Base-by-base conservation (phyloP, 1,140 invertebrate species). In the Papilio polyxenes region DNA sequence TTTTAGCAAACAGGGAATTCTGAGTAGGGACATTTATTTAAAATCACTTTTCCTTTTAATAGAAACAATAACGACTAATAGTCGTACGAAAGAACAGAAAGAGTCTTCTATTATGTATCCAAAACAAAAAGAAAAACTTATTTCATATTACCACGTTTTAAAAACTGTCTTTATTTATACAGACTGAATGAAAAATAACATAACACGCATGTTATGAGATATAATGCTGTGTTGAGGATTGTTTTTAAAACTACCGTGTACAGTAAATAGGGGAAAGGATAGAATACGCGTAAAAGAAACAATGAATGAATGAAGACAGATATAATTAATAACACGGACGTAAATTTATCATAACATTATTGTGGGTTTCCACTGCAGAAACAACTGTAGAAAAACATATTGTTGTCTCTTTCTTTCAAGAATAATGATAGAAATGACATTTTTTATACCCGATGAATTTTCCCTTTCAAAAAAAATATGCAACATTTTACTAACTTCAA, bases 231-330 rank as follows among this genome's bases (percentile, higher is more conserved):
- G 10, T 23, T 23, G 20, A 31, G 23, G 8, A 31, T 37, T 72
- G 65, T 72, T 72, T 72, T 40, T 37, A 31, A 20, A 72, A 72
- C 31, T 72, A 72, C 31, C 65, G 65, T 23, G 23, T 15, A 72
- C 65, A 72, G 31, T 15, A 37, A 37, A 31, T 72, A 72, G 31
- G 13, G 31, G 65, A 40, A 37, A 31, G 13, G 23, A 72, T 31
- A 31, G 9, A 65, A 23, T 31, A 31, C 7, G 62, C 3, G 20
- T 31, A 31, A 23, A 37, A 37, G 23, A 15, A 72, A 37, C 31
- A 72, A 37, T 37, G 23, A 37, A 37, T 37, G 23, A 37, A 72
- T 72, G 23, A 15, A 72, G 65, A 37, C 37, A 23, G 8, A 13
- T 13, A 31, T 15, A 31, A 31, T 65, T 15, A 31, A 31, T 65